Percentiles rank a stretch among this genome's conserved stretches.
phyloP scores from a whole-genome alignment of 1,140 invertebrate genomes.

The Scylla paramamosain region DNA sequence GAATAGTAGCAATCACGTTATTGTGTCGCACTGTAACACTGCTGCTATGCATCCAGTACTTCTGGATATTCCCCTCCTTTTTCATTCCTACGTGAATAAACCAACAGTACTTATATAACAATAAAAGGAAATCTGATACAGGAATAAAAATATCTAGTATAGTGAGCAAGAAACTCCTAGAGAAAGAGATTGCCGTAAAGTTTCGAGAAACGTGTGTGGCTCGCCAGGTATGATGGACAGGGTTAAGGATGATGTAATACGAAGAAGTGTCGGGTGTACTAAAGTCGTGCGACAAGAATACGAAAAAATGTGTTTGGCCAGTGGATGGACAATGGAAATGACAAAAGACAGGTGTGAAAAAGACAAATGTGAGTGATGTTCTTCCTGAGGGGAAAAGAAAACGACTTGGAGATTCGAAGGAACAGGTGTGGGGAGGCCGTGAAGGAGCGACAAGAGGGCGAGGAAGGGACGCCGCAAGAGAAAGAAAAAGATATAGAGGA shows the following conservation, averaged over 20 bases:
- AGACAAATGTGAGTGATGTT: neutral
- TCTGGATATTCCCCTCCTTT: neutral
- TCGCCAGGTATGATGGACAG: neutral
- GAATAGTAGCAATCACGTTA: too few relatives aligned
- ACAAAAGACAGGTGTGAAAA: neutral
- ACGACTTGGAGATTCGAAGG: neutral
- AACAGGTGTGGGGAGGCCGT: neutral
- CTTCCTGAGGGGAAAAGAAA: neutral
- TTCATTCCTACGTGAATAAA: neutral
- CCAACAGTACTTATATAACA: neutral
- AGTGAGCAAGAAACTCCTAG: neutral
- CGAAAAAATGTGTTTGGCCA: neutral
- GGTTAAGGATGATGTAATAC: neutral
- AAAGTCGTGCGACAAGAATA: slow-evolving; percentile 2
- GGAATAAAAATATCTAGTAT: neutral
- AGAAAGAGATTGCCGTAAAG: neutral
- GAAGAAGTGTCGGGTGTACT: neutral
- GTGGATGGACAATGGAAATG: neutral
- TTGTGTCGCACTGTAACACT: too few relatives aligned
- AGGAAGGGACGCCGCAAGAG: neutral
- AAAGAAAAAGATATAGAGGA: neutral
- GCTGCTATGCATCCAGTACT: too few relatives aligned
- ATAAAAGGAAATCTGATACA: neutral
- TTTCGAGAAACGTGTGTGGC: neutral
- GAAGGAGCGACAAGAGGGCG: neutral